Conservation (phyloP, 1,140 invertebrate genomes). For the Diprion similis region DNA sequence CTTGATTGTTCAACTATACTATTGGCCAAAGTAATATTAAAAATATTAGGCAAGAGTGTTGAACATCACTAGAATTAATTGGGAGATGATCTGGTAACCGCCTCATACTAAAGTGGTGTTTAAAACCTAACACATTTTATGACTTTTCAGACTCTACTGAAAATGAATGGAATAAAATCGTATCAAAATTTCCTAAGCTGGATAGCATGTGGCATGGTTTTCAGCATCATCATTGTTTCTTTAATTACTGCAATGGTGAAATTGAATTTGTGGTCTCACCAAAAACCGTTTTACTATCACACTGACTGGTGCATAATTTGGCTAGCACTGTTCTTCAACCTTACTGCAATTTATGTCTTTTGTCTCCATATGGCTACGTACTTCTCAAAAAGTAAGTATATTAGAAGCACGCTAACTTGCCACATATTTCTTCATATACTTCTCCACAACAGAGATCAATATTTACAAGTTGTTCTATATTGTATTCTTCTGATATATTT, state of each 20-base stretch:
- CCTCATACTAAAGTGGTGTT: no score
- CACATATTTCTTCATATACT: no score
- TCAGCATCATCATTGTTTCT: constrained; percentile 46
- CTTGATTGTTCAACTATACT: no score
- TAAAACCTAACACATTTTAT: constrained; percentile 12
- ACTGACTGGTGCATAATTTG: constrained; percentile 56
- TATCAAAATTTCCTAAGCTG: constrained; percentile 54
- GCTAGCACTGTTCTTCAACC: constrained; percentile 48
- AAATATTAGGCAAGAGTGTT: no score
- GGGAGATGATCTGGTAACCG: no score
- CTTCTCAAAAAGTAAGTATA: constrained; percentile 48
- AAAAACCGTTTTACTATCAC: constrained; percentile 50
- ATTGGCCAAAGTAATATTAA: no score
- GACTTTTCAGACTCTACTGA: constrained; percentile 50
- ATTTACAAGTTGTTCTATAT: constrained; percentile 10
- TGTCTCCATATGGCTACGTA: constrained; percentile 56
- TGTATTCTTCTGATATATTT: not conserved
- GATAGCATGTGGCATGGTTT: constrained; percentile 48
- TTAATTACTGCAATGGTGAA: constrained; percentile 51
- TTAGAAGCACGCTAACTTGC: not conserved
- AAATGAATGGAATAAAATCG: constrained; percentile 54
- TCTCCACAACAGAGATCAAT: not conserved
- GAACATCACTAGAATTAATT: no score
- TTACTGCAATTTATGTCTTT: constrained; percentile 49
- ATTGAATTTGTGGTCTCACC: constrained; percentile 42